These are phyloP conservation scores for Oscheius sp. DNA, from an alignment of 2,888 invertebrate genomes.

Conservation along the genomic window DNA sequence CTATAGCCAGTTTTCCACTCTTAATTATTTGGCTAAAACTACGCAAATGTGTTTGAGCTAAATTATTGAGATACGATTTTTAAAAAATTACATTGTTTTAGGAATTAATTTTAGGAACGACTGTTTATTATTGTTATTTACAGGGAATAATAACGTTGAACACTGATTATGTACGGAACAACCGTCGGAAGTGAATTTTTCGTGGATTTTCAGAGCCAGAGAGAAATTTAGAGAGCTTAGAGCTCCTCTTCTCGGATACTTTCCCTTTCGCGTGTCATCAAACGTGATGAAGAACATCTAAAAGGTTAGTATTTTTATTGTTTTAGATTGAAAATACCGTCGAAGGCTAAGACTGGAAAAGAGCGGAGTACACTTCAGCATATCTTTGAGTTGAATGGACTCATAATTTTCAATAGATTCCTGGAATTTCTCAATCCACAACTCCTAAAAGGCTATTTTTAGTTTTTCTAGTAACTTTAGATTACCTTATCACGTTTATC, in stretches of 20 bases:
- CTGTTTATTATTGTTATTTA: not conserved
- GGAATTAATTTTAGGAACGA: not conserved
- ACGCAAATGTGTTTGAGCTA: slow-evolving; percentile 47
- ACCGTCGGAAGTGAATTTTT: slow-evolving; percentile 15
- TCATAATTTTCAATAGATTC: slow-evolving; percentile 72
- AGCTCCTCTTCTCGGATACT: slow-evolving; percentile 8
- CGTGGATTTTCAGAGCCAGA: not conserved
- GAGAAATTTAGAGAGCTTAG: not conserved
- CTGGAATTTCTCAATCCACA: slow-evolving; percentile 71
- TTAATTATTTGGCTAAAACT: slow-evolving; percentile 56
- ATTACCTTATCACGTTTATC: slow-evolving; percentile 72
- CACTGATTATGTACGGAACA: slow-evolving; percentile 9
- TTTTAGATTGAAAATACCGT: slow-evolving; percentile 26
- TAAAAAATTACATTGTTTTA: not conserved
- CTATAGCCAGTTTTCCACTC: slow-evolving; percentile 53
- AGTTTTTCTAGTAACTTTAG: not conserved
- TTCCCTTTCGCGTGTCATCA: slow-evolving; percentile 35
- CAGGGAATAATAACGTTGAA: not conserved
- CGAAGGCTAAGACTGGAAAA: slow-evolving; percentile 64
- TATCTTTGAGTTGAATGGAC: slow-evolving; percentile 70
- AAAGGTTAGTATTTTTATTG: not conserved
- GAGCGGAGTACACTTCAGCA: slow-evolving; percentile 67
- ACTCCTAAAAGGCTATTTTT: slow-evolving; percentile 53
- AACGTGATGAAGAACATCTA: slow-evolving; percentile 50
- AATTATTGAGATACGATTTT: not conserved